These are phyloP conservation scores for Eupristina koningsbergeri DNA, from an alignment of 1,140 invertebrate genomes.

Conservation along the genomic window DNA sequence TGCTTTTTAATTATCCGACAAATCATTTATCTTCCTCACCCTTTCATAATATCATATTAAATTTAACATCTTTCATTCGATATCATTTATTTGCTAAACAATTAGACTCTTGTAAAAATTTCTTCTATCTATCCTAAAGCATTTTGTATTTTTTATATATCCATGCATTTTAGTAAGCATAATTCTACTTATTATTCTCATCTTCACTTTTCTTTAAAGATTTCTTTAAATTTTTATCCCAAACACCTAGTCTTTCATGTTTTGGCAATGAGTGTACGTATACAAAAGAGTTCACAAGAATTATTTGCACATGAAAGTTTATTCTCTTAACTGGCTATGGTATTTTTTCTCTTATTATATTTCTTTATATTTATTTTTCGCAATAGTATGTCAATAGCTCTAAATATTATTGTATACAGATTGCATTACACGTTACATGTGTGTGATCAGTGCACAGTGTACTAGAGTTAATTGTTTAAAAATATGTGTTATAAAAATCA, in stretches of 20 bases:
- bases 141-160: too few relatives aligned
- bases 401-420: conserved; percentile 21
- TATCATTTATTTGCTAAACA: too few relatives aligned
- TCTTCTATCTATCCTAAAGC: too few relatives aligned
- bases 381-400: background rate
- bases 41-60: too few relatives aligned
- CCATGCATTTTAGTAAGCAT: too few relatives aligned
- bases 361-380: background rate
- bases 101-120: too few relatives aligned
- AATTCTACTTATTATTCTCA: background rate
- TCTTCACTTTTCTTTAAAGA: conserved; percentile 4
- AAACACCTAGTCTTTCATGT: background rate
- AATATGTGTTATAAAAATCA: too few relatives aligned
- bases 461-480: background rate
- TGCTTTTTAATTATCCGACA: too few relatives aligned
- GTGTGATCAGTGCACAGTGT: background rate
- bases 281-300: background rate
- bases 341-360: background rate
- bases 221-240: conserved; percentile 14
- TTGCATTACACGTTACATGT: background rate
- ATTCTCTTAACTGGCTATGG: background rate
- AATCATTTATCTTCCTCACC: too few relatives aligned
- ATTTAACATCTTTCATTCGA: too few relatives aligned
- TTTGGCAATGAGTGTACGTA: background rate
- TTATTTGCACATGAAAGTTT: conserved; percentile 11